Evolutionary conservation across 2,797 vertebrate genomes (phyloP), one percentile per base, ranked within the genome.

Genomic region (Syngnathus rostellatus): DNA sequence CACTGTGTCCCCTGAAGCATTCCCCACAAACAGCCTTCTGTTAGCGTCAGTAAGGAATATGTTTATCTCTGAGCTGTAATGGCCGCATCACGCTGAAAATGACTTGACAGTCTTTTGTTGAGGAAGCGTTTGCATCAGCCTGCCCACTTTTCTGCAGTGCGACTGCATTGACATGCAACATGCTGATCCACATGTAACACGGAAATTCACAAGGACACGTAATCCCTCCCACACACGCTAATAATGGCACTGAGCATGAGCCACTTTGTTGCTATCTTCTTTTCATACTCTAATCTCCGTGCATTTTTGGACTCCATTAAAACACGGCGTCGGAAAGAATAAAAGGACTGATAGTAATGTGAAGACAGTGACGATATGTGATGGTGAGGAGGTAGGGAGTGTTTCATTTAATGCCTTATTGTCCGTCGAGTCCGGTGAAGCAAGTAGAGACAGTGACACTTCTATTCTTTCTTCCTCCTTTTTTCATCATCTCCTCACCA

Each of bases 321-420:
- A 67, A 40, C 67, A 62, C 74, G 64, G 37, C 68, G 68, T 77
- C 62, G 64, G 70, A 73, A 73, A 70, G 66, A 68, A 66, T 50
- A 76, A 72, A 75, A 74, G 72, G 40, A 62, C 65, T 62, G 76
- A 74, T 58, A 62, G 72, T 39, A 10, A 70, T 65, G 64, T 2
- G 72, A 76, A 76, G 67, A 62, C 66, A 21, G 70, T 63, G 71
- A 79, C 68, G 81, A 76, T 81, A 75, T 41, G 78, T 77, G 68
- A 51, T 19, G 70, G 73, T 63, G 31, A 51, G 65, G 76, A 78
- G 75, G 87, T 81, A 77, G 63, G 64, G 72, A 63, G 67, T 69
- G 76, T 79, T 82, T 80, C 82, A 78, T 75, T 66, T 54, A 75
- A 72, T 72, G 66, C 72, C 80, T 87, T 86, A n/a, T 60, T 83